Evolutionary conservation across 2,888 invertebrate genomes (phyloP), one percentile per base, ranked within the genome.

Genomic region (Lycocerus yunnanus): DNA sequence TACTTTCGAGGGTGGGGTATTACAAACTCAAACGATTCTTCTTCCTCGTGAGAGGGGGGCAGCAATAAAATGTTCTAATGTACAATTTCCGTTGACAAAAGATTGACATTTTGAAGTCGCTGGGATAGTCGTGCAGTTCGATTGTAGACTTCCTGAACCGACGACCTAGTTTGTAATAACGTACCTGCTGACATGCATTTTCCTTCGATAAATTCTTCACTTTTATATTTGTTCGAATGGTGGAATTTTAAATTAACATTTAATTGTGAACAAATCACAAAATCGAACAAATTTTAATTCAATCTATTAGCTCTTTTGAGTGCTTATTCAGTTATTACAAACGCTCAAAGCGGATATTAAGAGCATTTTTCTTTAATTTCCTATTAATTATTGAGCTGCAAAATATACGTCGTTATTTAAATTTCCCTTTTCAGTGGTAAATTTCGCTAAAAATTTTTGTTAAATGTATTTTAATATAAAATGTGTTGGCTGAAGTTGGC

Each of bases 331-430:
- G n/a, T n/a, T n/a, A 13, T 43, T 43, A 27, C n/a, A 43, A 43
- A 43, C n/a, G 43, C 43, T 18, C 20, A 20, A 63, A 18, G 18
- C 61, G 18, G 66, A 66, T 63, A 63, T 63, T 63, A 63, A 63
- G 61, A 66, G 71, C 58, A 68, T 27, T 71, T 75, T 75, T 74
- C 71, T 74, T 76, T 63, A 70, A 76, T 76, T 76, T 76, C 76
- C 76, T 68, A 76, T 76, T 76, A 76, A 76, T 76, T 66, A 66
- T 66, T 20, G 61, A 20, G 20, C 20, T 63, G 61, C 20, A 63
- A 63, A 18, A 63, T 63, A 63, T 20, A 63, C 61, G 18, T 16
- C 18, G 18, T 16, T 63, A 63, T 63, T 63, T 43, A 43, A 43
- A 43, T 43, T 43, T 43, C 43, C 43, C 43, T n/a, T 43, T 43